Percentiles rank a stretch among this genome's conserved stretches.
Conservation (phyloP, 2,113 vertebrate species). For the Barnardius zonarius region DNA sequence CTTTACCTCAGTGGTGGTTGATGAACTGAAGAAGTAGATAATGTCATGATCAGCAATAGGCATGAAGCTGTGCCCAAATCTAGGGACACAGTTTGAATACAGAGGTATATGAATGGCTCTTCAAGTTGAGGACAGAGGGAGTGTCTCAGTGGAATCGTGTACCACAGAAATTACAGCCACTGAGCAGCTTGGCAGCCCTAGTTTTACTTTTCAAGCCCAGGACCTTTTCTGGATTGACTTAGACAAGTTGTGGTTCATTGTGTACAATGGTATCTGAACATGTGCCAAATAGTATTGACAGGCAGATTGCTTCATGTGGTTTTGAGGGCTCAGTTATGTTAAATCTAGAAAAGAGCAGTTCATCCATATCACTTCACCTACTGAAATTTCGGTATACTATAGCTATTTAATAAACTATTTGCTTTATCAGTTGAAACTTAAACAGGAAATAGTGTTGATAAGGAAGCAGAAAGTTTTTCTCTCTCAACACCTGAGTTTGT, state of each 20-base stretch:
- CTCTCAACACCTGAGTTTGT: background rate
- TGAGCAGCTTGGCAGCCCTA: background rate
- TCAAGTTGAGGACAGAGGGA: fast-evolving
- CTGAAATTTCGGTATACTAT: background rate
- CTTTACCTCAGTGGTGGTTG: background rate
- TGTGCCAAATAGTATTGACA: fast-evolving
- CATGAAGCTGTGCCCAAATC: background rate
- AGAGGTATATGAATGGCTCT: background rate
- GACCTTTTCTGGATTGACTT: background rate
- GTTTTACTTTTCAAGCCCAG: background rate
- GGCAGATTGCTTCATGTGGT: background rate
- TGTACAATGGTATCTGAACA: background rate
- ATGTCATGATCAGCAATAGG: background rate
- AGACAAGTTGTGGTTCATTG: background rate
- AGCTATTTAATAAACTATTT: background rate
- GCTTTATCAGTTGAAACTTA: background rate
- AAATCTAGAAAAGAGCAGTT: background rate
- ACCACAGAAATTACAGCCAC: background rate
- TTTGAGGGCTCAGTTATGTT: background rate
- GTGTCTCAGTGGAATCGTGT: background rate
- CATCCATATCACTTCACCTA: background rate
- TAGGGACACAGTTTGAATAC: background rate
- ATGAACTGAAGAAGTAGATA: background rate
- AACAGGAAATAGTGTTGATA: background rate
- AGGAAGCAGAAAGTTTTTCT: background rate